A percentile compares a stretch with the other conserved stretches of the same genome.
These are phyloP conservation scores for Tenebrosternarchus preto DNA, from an alignment of 2,113 vertebrate genomes.

Conservation along the genomic window DNA sequence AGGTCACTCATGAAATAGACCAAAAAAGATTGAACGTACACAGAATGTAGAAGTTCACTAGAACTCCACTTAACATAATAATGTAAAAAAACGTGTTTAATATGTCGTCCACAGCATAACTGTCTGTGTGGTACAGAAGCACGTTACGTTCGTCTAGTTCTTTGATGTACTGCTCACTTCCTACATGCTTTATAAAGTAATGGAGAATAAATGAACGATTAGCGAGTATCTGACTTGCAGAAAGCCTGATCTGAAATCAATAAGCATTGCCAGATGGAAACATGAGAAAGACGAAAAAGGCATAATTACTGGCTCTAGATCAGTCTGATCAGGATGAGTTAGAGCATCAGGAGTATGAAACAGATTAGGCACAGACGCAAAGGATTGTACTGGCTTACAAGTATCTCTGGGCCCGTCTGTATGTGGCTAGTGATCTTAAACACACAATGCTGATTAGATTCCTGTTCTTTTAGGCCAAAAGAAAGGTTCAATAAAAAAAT, in stretches of 20 bases:
- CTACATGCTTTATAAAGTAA: not conserved
- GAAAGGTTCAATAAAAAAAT: not conserved
- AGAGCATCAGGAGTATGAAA: conserved; percentile 6
- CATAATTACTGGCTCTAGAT: conserved; percentile 28
- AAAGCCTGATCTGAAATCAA: conserved; percentile 32
- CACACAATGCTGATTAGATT: conserved; percentile 3
- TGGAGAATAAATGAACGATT: conserved; percentile 22
- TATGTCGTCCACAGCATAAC: not conserved
- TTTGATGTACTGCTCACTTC: not conserved
- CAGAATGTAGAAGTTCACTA: no score
- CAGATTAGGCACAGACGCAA: conserved; percentile 24
- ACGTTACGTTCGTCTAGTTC: not conserved
- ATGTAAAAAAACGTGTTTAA: not conserved
- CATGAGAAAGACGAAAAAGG: conserved; percentile 24
- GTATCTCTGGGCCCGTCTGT: not conserved
- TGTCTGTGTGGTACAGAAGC: not conserved
- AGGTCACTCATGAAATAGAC: no score
- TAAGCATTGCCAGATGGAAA: conserved; percentile 6
- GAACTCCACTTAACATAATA: no score
- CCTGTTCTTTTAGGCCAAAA: not conserved
- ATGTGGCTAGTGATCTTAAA: not conserved
- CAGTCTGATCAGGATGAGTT: conserved; percentile 8
- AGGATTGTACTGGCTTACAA: conserved; percentile 22
- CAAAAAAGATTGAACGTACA: no score
- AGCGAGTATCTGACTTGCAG: conserved; percentile 15